A percentile compares a stretch with the other conserved stretches of the same genome.
Evolutionary conservation across 2,113 vertebrate genomes (phyloP).

Genomic region (Aix galericulata): DNA sequence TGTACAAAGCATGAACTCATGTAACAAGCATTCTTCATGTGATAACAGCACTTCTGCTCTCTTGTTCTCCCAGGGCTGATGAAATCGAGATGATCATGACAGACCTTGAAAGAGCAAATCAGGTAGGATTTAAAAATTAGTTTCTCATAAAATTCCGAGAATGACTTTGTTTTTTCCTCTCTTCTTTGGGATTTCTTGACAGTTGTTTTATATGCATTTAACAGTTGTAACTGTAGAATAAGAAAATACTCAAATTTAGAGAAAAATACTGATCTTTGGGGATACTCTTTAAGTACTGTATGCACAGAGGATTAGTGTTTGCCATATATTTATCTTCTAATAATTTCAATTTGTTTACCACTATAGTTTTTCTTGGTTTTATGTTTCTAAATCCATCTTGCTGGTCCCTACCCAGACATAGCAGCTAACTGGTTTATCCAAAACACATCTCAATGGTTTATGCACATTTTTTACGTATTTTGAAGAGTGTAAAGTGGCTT

Average conservation of each 20-base stretch:
- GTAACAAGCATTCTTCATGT: not conserved
- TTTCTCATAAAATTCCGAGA: not conserved
- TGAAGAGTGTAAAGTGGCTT: not conserved
- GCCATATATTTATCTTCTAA: conserved; percentile 15
- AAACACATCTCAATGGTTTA: not conserved
- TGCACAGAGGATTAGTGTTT: not conserved
- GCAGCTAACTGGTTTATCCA: not conserved
- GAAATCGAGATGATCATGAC: conserved; percentile 99
- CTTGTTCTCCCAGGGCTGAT: conserved; percentile 84
- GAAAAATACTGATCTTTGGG: conserved; percentile 9
- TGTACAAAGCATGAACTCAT: not conserved
- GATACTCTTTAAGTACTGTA: not conserved
- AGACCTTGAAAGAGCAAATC: conserved; percentile 98
- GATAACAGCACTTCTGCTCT: conserved; percentile 46
- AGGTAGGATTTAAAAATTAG: conserved; percentile 80
- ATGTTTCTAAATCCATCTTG: not conserved
- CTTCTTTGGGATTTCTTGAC: not conserved
- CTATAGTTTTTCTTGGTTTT: not conserved
- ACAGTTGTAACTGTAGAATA: not conserved
- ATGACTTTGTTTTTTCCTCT: not conserved
- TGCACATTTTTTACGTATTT: not conserved
- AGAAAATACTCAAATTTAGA: conserved; percentile 30
- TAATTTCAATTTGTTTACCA: not conserved
- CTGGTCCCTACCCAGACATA: not conserved
- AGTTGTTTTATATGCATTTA: not conserved